A percentile compares a stretch with the other conserved stretches of the same genome.
These are phyloP conservation scores for Prinia subflava DNA, from an alignment of 2,113 vertebrate genomes.

Conservation along the genomic window DNA sequence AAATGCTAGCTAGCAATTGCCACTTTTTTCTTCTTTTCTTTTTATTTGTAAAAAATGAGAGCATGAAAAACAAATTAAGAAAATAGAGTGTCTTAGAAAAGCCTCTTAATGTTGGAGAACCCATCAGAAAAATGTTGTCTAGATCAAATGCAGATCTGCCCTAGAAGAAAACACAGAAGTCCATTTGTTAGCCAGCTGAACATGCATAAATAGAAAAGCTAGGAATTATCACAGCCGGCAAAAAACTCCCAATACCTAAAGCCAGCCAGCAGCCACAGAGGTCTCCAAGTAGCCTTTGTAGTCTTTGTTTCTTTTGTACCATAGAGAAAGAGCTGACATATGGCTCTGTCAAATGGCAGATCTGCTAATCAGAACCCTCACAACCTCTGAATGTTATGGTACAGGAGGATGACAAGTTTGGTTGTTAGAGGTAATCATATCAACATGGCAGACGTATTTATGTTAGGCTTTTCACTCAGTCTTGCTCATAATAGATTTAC, in stretches of 20 bases:
- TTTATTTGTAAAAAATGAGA: not conserved
- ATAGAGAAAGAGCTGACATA: not conserved
- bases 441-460: not conserved
- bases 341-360: not conserved
- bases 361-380: not conserved
- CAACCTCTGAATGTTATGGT: not conserved
- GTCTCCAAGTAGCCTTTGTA: slow-evolving; percentile 6
- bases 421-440: not conserved
- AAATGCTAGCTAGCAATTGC: not conserved
- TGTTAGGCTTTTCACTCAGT: not conserved
- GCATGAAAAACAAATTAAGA: not conserved
- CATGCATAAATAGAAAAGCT: not conserved
- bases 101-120: not conserved
- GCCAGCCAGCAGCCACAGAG: not conserved
- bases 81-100: not conserved
- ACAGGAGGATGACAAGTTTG: not conserved
- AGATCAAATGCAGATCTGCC: not conserved
- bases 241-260: not conserved
- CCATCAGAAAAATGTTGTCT: not conserved
- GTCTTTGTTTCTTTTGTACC: slow-evolving; percentile 6
- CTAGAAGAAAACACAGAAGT: not conserved
- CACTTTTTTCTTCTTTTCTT: not conserved
- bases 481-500: not conserved
- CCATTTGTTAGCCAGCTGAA: not conserved
- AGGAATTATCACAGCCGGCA: not conserved